phyloP scores from a whole-genome alignment of 2,888 invertebrate genomes.

The Chaetogeoica ovagalla region DNA sequence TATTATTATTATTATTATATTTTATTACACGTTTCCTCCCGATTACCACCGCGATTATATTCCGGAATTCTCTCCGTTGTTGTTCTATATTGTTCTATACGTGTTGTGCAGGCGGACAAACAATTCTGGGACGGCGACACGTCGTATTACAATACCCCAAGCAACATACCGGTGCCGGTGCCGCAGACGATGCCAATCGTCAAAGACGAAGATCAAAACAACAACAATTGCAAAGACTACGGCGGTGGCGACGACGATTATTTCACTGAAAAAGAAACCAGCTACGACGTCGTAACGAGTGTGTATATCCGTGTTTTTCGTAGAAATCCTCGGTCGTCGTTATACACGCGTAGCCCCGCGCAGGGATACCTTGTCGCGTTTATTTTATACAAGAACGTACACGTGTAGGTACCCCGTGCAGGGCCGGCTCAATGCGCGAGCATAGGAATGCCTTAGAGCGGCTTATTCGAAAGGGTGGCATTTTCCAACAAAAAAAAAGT shows the following conservation, averaged over 20 bases:
- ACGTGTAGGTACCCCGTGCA: too few species aligned
- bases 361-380: too few species aligned
- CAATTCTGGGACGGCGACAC: conserved; percentile 27
- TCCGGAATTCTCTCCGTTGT: not conserved
- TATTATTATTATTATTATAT: not conserved
- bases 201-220: conserved; percentile 26
- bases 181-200: too few species aligned
- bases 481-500: too few species aligned
- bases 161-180: conserved; percentile 30
- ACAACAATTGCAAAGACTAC: not conserved
- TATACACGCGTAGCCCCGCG: too few species aligned
- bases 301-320: not conserved
- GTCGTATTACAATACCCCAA: conserved; percentile 45
- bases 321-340: not conserved
- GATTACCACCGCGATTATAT: too few species aligned
- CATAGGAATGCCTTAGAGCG: too few species aligned
- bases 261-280: conserved; percentile 32
- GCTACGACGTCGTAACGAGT: conserved; percentile 39
- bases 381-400: too few species aligned
- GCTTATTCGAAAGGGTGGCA: too few species aligned
- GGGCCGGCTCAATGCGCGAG: too few species aligned
- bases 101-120: conserved; percentile 2
- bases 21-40: not conserved
- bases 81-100: not conserved
- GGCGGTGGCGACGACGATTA: conserved; percentile 1